Evolutionary conservation across 64 coral and sea anemone species (phyloP).

Genomic region (Pocillopora verrucosa): DNA sequence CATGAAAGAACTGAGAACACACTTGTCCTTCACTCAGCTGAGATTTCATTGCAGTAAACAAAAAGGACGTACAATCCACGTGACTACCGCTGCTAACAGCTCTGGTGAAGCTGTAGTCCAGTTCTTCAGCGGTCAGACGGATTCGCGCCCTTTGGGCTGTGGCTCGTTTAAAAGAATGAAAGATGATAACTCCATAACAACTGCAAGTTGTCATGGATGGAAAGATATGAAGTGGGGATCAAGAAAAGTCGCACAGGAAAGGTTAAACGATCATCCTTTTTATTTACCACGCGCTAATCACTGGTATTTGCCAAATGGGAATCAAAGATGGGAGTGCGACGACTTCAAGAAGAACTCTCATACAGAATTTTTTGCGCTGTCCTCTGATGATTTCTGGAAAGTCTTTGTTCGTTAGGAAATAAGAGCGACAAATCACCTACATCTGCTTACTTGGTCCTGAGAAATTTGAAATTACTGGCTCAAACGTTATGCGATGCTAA

Average conservation of each 20-base stretch:
- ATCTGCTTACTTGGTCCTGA: too few relatives aligned
- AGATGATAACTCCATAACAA: slow-evolving; percentile 6
- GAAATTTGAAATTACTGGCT: too few relatives aligned
- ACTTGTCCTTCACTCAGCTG: too few relatives aligned
- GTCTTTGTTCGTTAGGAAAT: slow-evolving; percentile 17
- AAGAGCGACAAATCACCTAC: background rate
- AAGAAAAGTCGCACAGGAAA: too few relatives aligned
- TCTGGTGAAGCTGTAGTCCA: slow-evolving; percentile 7
- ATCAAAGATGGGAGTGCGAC: background rate
- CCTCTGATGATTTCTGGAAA: slow-evolving; percentile 23
- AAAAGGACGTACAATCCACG: slow-evolving; percentile 7
- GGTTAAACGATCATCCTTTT: too few relatives aligned
- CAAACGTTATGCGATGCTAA: too few relatives aligned
- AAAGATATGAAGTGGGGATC: too few relatives aligned
- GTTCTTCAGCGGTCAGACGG: background rate
- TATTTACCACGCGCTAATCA: too few relatives aligned
- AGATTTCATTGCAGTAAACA: background rate
- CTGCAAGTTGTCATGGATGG: too few relatives aligned
- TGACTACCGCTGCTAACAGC: background rate
- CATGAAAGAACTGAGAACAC: too few relatives aligned
- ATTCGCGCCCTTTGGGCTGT: background rate
- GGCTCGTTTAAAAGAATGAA: background rate
- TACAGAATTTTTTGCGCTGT: background rate
- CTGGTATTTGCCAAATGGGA: background rate
- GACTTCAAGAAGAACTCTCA: background rate